Evolutionary conservation across 2,113 vertebrate species (phyloP).

Genomic region (Plecotus auritus): DNA sequence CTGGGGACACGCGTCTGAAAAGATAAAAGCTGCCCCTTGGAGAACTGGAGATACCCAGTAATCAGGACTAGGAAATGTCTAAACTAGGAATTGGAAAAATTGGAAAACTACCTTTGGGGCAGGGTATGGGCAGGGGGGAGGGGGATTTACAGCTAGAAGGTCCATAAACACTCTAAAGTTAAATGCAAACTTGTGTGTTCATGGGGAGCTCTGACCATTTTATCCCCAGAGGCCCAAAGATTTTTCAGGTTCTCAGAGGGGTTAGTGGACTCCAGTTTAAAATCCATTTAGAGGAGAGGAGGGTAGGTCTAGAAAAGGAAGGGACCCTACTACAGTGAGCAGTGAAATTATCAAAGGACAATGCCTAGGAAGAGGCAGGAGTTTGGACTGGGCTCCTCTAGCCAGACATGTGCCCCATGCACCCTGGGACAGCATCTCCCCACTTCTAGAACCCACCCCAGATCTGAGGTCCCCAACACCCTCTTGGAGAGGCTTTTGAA

Average conservation of each 20-base stretch:
- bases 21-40: background rate
- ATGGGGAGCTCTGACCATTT: background rate
- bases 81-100: background rate
- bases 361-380: background rate
- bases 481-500: background rate
- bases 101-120: background rate
- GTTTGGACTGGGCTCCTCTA: background rate
- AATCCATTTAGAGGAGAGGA: background rate
- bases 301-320: background rate
- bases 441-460: background rate
- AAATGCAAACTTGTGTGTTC: background rate
- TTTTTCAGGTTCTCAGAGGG: background rate
- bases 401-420: accelerated
- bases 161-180: background rate
- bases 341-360: too few relatives aligned
- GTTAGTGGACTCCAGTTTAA: background rate
- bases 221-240: background rate
- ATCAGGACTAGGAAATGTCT: background rate
- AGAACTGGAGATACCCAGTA: background rate
- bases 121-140: background rate
- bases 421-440: too few relatives aligned
- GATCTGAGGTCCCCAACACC: background rate
- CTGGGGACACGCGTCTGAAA: background rate
- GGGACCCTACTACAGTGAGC: background rate
- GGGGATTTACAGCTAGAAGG: background rate